Percentiles rank a stretch among this genome's conserved stretches.
These are phyloP conservation scores for Bolborhynchus lineola DNA, from an alignment of 2,113 vertebrate species.

Conservation along the genomic window DNA sequence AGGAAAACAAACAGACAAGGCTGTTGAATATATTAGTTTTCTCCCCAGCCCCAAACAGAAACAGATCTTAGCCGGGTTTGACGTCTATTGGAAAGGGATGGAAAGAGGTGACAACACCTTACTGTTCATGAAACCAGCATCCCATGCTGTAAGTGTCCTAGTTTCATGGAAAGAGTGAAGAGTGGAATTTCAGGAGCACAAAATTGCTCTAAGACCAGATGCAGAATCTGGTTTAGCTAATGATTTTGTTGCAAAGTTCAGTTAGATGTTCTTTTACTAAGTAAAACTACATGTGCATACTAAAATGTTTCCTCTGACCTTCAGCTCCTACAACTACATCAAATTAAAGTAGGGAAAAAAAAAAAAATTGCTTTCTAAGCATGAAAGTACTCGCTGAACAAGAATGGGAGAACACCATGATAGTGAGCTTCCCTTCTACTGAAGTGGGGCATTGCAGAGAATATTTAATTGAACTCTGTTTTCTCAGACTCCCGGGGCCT, in stretches of 20 bases:
- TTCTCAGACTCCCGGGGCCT: not conserved
- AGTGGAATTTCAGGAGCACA: not conserved
- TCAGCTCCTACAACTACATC: not conserved
- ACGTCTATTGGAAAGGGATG: not conserved
- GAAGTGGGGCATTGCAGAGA: not conserved
- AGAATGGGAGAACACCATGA: not conserved
- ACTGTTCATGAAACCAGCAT: not conserved
- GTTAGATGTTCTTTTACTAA: not conserved
- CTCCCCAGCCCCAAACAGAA: not conserved
- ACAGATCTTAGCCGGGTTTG: not conserved
- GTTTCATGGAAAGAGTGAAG: not conserved
- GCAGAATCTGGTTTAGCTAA: not conserved
- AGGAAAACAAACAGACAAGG: not conserved
- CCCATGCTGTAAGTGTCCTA: not conserved
- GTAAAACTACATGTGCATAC: not conserved
- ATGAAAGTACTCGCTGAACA: not conserved
- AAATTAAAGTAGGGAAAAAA: not conserved
- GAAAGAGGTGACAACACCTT: not conserved
- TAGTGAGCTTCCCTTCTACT: not conserved
- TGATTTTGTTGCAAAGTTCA: not conserved
- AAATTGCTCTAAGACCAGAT: not conserved
- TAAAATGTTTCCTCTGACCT: not conserved
- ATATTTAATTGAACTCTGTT: not conserved
- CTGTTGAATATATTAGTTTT: not conserved
- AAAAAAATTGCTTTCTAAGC: not conserved